A percentile compares a stretch with the other conserved stretches of the same genome.
Conservation (phyloP, 2,113 vertebrate genomes). For the Procavia capensis region DNA sequence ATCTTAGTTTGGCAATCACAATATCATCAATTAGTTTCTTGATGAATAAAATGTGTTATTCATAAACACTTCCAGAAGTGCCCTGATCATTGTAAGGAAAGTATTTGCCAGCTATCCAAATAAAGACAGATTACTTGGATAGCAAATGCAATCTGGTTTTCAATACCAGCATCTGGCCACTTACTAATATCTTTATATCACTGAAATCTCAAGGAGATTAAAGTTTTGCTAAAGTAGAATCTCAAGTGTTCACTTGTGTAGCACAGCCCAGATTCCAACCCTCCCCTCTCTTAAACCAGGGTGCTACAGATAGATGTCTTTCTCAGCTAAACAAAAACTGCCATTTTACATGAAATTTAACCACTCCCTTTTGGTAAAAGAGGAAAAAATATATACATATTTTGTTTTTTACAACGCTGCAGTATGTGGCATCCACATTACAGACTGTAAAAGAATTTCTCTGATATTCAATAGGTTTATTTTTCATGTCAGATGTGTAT, state of each 20-base stretch:
- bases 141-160: conserved; percentile 65
- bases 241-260: conserved; percentile 35
- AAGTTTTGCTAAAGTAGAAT: not conserved
- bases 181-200: conserved; percentile 62
- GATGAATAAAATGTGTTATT: conserved; percentile 47
- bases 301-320: conserved; percentile 37
- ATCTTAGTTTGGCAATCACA: conserved; percentile 41
- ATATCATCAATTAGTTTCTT: conserved; percentile 70
- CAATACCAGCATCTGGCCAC: conserved; percentile 51
- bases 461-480: conserved; percentile 70
- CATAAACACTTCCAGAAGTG: conserved; percentile 53
- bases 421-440: conserved; percentile 63
- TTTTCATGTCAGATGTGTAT: conserved; percentile 69
- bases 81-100: conserved; percentile 25
- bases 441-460: conserved; percentile 64
- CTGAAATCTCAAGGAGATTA: conserved; percentile 51
- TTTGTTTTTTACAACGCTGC: conserved; percentile 31
- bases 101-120: conserved; percentile 58
- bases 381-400: conserved; percentile 75
- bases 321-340: conserved; percentile 69
- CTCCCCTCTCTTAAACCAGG: not conserved
- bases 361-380: conserved; percentile 73
- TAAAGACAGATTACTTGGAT: conserved; percentile 62
- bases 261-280: not conserved
- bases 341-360: conserved; percentile 82